These are phyloP conservation scores for Sminthurinus signatus DNA, from an alignment of 1,140 invertebrate genomes.

Conservation along the genomic window DNA sequence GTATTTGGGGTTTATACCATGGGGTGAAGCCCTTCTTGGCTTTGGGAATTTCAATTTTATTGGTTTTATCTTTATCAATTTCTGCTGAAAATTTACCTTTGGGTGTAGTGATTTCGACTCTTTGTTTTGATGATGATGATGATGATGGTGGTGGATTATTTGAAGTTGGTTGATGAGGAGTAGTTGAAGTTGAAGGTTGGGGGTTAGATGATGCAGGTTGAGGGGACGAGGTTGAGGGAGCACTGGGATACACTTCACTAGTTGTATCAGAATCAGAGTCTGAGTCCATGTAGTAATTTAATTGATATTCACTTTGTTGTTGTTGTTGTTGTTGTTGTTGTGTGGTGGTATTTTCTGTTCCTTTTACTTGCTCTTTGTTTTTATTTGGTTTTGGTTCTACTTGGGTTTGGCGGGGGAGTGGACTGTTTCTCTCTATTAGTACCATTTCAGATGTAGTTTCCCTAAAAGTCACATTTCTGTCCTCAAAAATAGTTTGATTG, in stretches of 20 bases:
- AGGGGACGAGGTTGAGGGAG: too few species aligned
- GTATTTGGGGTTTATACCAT: not conserved
- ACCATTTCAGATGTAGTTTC: slow-evolving; percentile 13
- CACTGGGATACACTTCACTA: too few species aligned
- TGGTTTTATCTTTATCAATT: too few species aligned
- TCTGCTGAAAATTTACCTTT: too few species aligned
- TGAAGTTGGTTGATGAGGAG: not conserved
- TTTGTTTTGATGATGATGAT: slow-evolving; percentile 3
- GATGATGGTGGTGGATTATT: not conserved
- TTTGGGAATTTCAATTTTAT: not conserved
- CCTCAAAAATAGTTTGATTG: slow-evolving; percentile 14
- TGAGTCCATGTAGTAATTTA: not conserved
- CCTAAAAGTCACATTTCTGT: slow-evolving; percentile 35
- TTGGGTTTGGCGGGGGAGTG: not conserved
- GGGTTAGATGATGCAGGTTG: too few species aligned
- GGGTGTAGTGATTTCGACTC: too few species aligned
- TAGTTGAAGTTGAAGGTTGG: not conserved
- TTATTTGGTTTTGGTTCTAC: not conserved
- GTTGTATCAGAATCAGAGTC: not conserved
- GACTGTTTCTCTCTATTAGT: not conserved
- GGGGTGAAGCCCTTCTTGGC: not conserved
- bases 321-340: not conserved
- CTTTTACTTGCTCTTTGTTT: not conserved
- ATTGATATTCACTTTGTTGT: not conserved
- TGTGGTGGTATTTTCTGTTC: not conserved